These are phyloP conservation scores for Beris morrisii DNA, from an alignment of 2,888 invertebrate species.

Conservation along the genomic window DNA sequence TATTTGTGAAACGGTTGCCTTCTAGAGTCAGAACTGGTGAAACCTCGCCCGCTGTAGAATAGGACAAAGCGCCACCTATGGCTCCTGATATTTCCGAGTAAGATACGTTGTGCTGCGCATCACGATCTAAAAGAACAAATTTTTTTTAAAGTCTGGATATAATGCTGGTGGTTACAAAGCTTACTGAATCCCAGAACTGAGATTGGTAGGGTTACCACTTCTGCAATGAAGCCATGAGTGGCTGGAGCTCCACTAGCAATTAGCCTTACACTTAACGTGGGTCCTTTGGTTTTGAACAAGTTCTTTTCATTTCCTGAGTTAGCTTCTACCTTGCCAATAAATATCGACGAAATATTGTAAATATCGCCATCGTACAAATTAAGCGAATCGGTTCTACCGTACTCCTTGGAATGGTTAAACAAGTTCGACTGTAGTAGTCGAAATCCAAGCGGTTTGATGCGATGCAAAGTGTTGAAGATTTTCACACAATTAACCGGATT, in stretches of 20 bases:
- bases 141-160: neutral
- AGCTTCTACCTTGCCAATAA: constrained; percentile 73
- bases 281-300: constrained; percentile 73
- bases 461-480: constrained; percentile 85
- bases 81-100: constrained; percentile 79
- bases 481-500: constrained; percentile 96
- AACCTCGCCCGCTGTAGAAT: constrained; percentile 91
- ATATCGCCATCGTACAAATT: constrained; percentile 91
- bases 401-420: constrained; percentile 82
- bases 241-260: constrained; percentile 94
- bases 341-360: constrained; percentile 77
- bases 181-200: constrained; percentile 87
- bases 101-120: constrained; percentile 87
- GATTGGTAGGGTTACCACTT: constrained; percentile 91
- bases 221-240: constrained; percentile 95
- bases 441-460: constrained; percentile 86
- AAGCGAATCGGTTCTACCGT: constrained; percentile 81
- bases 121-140: constrained; percentile 69
- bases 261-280: constrained; percentile 84
- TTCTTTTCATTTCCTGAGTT: constrained; percentile 72
- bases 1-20: constrained; percentile 80
- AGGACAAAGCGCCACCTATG: constrained; percentile 83
- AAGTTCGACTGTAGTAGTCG: constrained; percentile 87
- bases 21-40: constrained; percentile 88
- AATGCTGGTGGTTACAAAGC: constrained; percentile 50